phyloP scores from a whole-genome alignment of 2,888 invertebrate genomes.

The Nomada fabriciana region DNA sequence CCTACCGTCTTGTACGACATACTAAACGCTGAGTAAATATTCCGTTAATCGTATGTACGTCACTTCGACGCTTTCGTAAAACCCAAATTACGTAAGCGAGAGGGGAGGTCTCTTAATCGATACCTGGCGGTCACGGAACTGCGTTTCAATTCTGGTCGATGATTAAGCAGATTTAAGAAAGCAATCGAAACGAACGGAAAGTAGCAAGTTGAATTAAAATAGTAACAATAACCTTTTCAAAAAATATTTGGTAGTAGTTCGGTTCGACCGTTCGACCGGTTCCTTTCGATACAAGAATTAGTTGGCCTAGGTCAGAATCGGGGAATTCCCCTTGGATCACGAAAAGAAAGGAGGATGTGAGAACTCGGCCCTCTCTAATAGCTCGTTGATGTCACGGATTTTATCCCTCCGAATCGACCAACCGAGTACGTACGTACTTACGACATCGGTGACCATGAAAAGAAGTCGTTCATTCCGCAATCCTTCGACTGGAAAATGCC shows the following conservation, averaged over 20 bases:
- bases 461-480: conserved; percentile 40
- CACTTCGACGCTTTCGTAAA: background rate
- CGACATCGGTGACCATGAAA: conserved; percentile 51
- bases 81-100: conserved; percentile 25
- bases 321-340: conserved; percentile 23
- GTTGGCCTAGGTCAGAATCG: conserved; percentile 63
- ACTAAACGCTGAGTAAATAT: background rate
- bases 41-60: background rate
- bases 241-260: too few relatives aligned
- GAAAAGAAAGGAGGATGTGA: conserved; percentile 34
- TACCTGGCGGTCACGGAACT: conserved; percentile 34
- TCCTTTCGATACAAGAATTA: background rate
- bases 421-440: conserved; percentile 29
- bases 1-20: background rate
- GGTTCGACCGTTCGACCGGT: too few relatives aligned
- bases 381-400: conserved; percentile 66
- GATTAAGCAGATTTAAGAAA: conserved; percentile 12
- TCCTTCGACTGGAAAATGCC: conserved; percentile 44
- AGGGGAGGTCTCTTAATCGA: conserved; percentile 39
- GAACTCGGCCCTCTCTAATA: conserved; percentile 58
- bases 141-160: conserved; percentile 60
- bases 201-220: conserved; percentile 2
- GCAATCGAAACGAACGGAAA: conserved; percentile 14
- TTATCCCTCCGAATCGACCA: conserved; percentile 58
- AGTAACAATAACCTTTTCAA: background rate